These are phyloP conservation scores for Condylura cristata DNA, from an alignment of 2,113 vertebrate genomes.

Conservation along the genomic window DNA sequence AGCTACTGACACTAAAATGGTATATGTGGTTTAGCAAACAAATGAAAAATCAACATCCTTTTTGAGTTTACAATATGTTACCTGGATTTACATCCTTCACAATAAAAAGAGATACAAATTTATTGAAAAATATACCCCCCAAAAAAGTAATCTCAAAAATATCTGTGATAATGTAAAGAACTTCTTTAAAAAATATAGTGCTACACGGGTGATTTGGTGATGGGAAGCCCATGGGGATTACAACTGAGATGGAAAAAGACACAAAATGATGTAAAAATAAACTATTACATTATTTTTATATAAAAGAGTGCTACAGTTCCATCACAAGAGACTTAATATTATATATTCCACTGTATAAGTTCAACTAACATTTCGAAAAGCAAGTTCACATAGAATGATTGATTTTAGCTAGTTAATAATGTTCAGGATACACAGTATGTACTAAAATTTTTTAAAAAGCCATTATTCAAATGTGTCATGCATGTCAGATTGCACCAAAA, in stretches of 20 bases:
- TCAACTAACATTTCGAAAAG: background rate
- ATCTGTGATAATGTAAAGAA: background rate
- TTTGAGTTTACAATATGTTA: background rate
- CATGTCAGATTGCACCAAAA: background rate
- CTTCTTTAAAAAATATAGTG: too few species aligned
- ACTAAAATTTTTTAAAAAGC: background rate
- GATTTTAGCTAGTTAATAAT: background rate
- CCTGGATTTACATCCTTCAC: background rate
- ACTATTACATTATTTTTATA: too few species aligned
- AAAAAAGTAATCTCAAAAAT: slow-evolving; percentile 2
- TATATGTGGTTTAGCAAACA: slow-evolving; percentile 10
- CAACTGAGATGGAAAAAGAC: too few species aligned
- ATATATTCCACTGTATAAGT: background rate
- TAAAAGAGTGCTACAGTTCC: background rate
- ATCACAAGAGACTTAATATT: background rate
- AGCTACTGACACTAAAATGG: slow-evolving; percentile 31
- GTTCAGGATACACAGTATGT: background rate
- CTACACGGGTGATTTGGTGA: too few species aligned
- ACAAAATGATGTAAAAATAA: too few species aligned
- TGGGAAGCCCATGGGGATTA: too few species aligned
- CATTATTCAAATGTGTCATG: background rate
- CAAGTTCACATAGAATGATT: background rate
- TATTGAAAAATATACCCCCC: background rate
- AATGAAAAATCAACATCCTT: background rate
- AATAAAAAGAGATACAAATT: slow-evolving; percentile 12